Conservation (phyloP, 2,888 invertebrate genomes). For the Blastobasis lacticolella region DNA sequence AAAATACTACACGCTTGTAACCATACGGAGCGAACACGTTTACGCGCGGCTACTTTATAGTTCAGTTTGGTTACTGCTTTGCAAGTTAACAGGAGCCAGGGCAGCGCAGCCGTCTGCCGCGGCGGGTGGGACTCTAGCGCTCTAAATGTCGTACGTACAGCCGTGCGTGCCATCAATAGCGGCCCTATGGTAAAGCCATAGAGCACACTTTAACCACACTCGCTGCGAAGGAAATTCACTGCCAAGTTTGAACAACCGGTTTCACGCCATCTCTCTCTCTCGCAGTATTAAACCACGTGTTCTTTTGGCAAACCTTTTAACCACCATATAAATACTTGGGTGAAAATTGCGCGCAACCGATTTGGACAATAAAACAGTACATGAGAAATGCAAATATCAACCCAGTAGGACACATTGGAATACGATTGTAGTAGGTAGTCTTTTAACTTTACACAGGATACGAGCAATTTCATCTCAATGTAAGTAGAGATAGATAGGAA, state of each 20-base stretch:
- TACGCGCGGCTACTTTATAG: constrained; percentile 51
- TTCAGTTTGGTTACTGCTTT: constrained; percentile 48
- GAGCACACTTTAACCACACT: constrained; percentile 19
- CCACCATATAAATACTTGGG: not conserved
- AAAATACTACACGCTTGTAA: constrained; percentile 26
- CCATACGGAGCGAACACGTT: constrained; percentile 32
- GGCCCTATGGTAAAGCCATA: constrained; percentile 18
- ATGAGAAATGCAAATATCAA: constrained; percentile 2
- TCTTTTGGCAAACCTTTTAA: constrained; percentile 34
- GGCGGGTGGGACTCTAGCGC: constrained; percentile 25
- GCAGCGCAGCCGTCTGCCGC: constrained; percentile 42
- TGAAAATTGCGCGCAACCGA: constrained; percentile 6
- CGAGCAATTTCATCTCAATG: constrained; percentile 42
- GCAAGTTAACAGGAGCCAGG: constrained; percentile 34
- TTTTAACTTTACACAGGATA: constrained; percentile 43
- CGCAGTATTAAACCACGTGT: constrained; percentile 43
- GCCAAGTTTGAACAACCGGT: constrained; percentile 67
- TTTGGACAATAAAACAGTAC: constrained; percentile 17
- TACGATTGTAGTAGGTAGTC: constrained; percentile 27
- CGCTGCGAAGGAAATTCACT: constrained; percentile 40
- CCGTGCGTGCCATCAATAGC: constrained; percentile 12
- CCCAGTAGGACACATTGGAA: constrained; percentile 25
- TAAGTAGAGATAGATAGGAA: too few species aligned
- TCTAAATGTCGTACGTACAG: constrained; percentile 35
- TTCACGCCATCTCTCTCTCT: constrained; percentile 45